A percentile compares a stretch with the other conserved stretches of the same genome.
phyloP scores from a whole-genome alignment of 2,888 invertebrate genomes.

The Eurois occulta region DNA sequence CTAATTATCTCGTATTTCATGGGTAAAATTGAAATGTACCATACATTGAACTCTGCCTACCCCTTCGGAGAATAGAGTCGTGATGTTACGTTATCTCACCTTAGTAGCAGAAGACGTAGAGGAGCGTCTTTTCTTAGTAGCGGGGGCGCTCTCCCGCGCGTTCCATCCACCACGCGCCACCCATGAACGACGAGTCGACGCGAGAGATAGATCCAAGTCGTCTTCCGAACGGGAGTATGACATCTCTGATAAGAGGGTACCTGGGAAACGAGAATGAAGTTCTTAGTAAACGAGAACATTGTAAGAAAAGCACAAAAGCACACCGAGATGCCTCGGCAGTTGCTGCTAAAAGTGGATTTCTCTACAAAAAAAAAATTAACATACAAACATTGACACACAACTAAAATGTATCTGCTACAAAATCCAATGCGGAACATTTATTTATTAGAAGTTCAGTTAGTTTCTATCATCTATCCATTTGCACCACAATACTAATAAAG shows the following conservation, averaged over 20 bases:
- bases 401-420: too few relatives aligned
- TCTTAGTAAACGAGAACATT: background rate
- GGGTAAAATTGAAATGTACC: background rate
- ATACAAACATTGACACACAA: too few relatives aligned
- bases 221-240: conserved; percentile 96
- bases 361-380: background rate
- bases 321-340: background rate
- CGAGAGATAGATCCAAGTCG: conserved; percentile 92
- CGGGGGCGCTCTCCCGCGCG: conserved; percentile 81
- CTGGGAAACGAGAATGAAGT: conserved; percentile 72
- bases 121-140: conserved; percentile 83
- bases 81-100: conserved; percentile 66
- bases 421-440: too few relatives aligned
- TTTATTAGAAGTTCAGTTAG: too few relatives aligned
- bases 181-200: conserved; percentile 88
- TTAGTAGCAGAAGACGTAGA: conserved; percentile 85
- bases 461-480: too few relatives aligned
- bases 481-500: background rate
- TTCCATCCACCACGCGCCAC: conserved; percentile 86
- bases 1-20: too few relatives aligned
- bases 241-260: conserved; percentile 94
- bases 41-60: background rate
- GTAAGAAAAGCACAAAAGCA: background rate
- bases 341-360: background rate
- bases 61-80: fast-evolving